Conservation (phyloP, 2,888 invertebrate genomes). For the Electrophaes corylata region DNA sequence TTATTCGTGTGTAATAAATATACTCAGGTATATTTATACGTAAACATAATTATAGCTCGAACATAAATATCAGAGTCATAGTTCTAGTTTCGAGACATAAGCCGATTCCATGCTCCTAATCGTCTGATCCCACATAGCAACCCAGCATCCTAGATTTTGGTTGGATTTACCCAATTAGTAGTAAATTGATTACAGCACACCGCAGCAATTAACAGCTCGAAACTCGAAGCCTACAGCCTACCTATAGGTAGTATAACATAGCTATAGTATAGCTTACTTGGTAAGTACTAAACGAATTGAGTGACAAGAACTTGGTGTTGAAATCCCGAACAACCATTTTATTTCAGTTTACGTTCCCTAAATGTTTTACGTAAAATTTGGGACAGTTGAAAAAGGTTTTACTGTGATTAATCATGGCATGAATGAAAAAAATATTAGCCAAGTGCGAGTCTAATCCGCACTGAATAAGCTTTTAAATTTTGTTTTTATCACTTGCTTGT, state of each 20-base stretch:
- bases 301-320: conserved; percentile 16
- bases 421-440: conserved; percentile 4
- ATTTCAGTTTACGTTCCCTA: conserved; percentile 15
- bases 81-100: not conserved
- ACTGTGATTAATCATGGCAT: conserved; percentile 15
- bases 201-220: conserved; percentile 27
- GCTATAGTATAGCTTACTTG: not conserved
- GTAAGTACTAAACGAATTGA: conserved; percentile 3
- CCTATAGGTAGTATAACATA: not conserved
- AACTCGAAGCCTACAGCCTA: conserved; percentile 13
- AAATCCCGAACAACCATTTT: conserved; percentile 17
- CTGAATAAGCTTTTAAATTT: no score
- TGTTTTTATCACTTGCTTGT: no score
- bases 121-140: conserved; percentile 9
- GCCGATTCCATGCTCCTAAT: conserved; percentile 5
- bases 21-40: no score
- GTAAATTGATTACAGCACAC: conserved; percentile 31
- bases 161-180: conserved; percentile 27
- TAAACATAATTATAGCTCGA: no score
- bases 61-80: not conserved
- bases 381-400: conserved; percentile 15
- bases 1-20: no score
- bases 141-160: conserved; percentile 25
- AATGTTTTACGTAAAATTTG: conserved; percentile 16
- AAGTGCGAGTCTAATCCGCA: no score